Evolutionary conservation across 2,888 invertebrate species (phyloP), one percentile per base, ranked within the genome.

Genomic region (Drosophila quinaria): DNA sequence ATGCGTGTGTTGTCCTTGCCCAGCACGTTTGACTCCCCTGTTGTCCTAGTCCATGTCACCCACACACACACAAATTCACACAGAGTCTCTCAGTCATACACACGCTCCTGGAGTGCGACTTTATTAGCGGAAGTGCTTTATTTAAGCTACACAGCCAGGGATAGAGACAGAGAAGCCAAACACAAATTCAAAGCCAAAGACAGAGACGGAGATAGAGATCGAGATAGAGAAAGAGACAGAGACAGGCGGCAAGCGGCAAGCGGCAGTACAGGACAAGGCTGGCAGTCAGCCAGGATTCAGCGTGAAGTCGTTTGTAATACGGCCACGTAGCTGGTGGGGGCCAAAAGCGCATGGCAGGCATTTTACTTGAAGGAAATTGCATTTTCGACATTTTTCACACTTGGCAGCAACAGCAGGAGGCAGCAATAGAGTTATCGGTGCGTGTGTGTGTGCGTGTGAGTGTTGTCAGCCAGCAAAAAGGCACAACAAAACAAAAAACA

Each of bases 331-430:
- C 70, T 49, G 31, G 47, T 55, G 52, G 42, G 52, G 33, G 75
- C 72, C 71, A 87, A 89, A 87, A 89, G 89, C 89, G 89, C 86
- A 89, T 80, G 89, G 87, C 87, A 87, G 89, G 87, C 89, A 89
- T 87, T 87, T 87, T 87, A 87, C 89, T 87, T 87, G 81, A 87
- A 87, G 87, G 87, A 87, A 87, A 87, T 87, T 87, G 87, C 87
- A 87, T 87, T 87, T 87, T 85, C 89, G 89, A 87, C 88, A 87
- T 87, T 89, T 89, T 89, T 83, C 86, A 89, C 89, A 87, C 87
- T 84, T 87, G 85, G 83, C 71, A 81, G 78, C 74, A 76, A 64
- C 74, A 73, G 25, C 63, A 54, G 51, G 46, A 37, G 58, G 52
- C 37, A 55, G 68, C 69, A 76, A 65, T 69, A 59, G 68, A 49